Evolutionary conservation across 37 sponge, comb jelly and placozoan genomes (phyloP).

Genomic region (Crambe crambe): DNA sequence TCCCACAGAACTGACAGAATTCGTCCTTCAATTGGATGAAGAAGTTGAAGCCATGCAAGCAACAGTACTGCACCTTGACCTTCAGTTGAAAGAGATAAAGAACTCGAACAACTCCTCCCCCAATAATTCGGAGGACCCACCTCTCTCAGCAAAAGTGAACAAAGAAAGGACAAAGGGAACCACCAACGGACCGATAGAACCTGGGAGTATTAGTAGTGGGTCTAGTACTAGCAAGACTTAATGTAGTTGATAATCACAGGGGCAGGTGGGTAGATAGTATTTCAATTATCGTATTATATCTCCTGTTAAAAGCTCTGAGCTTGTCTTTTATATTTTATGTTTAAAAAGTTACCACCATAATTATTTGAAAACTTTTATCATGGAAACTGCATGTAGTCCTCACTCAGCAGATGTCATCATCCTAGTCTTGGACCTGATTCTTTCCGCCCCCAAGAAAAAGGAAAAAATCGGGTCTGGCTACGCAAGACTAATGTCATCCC

Average conservation of each 20-base stretch:
- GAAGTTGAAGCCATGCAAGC: constrained; percentile 80
- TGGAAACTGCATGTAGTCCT: no score
- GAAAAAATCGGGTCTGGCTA: no score
- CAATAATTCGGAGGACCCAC: neutral
- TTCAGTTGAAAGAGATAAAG: constrained; percentile 12
- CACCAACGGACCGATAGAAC: constrained; percentile 25
- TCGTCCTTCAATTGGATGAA: constrained; percentile 86
- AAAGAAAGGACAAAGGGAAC: constrained; percentile 29
- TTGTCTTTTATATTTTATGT: no score
- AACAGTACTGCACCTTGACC: constrained; percentile 29
- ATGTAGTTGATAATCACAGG: neutral
- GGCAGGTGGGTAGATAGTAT: neutral
- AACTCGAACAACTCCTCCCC: neutral
- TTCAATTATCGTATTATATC: no score
- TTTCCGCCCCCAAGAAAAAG: no score
- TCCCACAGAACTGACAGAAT: constrained; percentile 77
- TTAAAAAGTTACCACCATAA: no score
- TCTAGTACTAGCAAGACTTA: neutral
- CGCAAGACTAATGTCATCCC: no score
- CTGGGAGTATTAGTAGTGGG: constrained; percentile 7
- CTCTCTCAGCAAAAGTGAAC: neutral
- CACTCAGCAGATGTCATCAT: no score
- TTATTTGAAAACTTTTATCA: no score
- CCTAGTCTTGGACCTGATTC: no score
- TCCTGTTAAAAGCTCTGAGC: no score